phyloP scores from a whole-genome alignment of 2,888 invertebrate genomes.

The Metellina segmentata region DNA sequence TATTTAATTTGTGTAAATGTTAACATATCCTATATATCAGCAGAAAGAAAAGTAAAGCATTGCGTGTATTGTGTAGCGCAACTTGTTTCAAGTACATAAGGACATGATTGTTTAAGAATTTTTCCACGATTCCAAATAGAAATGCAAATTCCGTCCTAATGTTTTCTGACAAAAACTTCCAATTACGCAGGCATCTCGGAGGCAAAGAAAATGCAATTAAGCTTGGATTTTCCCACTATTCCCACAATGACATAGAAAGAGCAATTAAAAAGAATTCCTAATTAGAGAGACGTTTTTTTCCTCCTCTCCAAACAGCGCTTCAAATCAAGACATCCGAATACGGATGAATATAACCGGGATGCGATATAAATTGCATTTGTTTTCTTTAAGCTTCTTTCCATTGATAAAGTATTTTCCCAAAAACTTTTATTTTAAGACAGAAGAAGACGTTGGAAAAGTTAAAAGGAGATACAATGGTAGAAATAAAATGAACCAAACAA shows the following conservation, averaged over 20 bases:
- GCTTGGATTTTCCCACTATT: conserved; percentile 47
- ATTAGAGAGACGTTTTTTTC: conserved; percentile 64
- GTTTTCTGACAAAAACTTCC: conserved; percentile 70
- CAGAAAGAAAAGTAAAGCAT: background rate
- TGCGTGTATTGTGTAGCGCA: background rate
- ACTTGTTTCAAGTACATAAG: conserved; percentile 3
- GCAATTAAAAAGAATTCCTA: conserved; percentile 74
- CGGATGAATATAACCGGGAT: background rate
- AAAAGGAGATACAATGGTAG: conserved; percentile 13
- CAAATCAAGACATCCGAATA: conserved; percentile 54
- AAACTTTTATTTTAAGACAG: conserved; percentile 41
- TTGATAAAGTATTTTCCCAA: conserved; percentile 45
- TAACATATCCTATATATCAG: background rate
- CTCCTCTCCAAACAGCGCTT: background rate
- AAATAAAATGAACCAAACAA: background rate
- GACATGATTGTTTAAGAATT: conserved; percentile 23
- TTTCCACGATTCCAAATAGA: conserved; percentile 40
- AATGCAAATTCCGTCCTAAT: conserved; percentile 64
- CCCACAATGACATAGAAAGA: conserved; percentile 59
- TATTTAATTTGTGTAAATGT: too few relatives aligned
- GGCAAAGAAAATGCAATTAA: conserved; percentile 71
- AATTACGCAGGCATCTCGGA: conserved; percentile 52
- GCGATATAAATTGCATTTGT: conserved; percentile 57
- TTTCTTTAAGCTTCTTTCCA: conserved; percentile 22
- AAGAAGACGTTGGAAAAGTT: conserved; percentile 26